Evolutionary conservation across 2,888 invertebrate genomes (phyloP).

Genomic region (Zelleria hepariella): DNA sequence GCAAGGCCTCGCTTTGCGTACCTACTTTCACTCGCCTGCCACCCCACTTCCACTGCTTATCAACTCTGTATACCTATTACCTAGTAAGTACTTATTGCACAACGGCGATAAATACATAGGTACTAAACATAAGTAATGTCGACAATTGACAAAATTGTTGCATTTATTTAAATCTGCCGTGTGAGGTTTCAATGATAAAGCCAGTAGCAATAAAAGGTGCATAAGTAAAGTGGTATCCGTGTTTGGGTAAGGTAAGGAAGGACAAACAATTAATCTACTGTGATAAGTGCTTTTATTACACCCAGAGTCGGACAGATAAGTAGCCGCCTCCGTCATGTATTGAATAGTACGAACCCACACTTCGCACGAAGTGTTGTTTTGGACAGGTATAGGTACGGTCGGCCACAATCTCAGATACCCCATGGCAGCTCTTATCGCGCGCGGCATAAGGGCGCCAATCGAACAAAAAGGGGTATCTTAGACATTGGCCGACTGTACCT

Average conservation of each 20-base stretch:
- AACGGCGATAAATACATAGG: not conserved
- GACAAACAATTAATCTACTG: not conserved
- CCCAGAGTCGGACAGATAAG: too few relatives aligned
- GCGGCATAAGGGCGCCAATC: too few relatives aligned
- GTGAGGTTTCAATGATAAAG: not conserved
- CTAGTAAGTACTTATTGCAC: not conserved
- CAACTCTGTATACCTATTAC: too few relatives aligned
- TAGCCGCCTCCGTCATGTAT: too few relatives aligned
- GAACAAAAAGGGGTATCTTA: too few relatives aligned
- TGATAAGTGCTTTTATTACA: too few relatives aligned
- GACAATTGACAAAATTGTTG: not conserved
- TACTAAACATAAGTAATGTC: not conserved
- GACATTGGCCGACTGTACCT: too few relatives aligned
- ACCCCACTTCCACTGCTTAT: not conserved
- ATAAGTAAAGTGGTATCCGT: not conserved
- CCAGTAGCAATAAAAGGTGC: not conserved
- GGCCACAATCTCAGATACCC: too few relatives aligned
- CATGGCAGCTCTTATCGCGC: too few relatives aligned
- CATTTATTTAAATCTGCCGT: not conserved
- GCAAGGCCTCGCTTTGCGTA: constrained; percentile 12
- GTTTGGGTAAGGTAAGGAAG: not conserved
- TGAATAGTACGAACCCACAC: too few relatives aligned
- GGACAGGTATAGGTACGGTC: too few relatives aligned
- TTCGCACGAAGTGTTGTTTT: too few relatives aligned
- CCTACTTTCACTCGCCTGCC: not conserved